phyloP scores from a whole-genome alignment of 2,888 invertebrate species.

The Lasioglossum lativentre region DNA sequence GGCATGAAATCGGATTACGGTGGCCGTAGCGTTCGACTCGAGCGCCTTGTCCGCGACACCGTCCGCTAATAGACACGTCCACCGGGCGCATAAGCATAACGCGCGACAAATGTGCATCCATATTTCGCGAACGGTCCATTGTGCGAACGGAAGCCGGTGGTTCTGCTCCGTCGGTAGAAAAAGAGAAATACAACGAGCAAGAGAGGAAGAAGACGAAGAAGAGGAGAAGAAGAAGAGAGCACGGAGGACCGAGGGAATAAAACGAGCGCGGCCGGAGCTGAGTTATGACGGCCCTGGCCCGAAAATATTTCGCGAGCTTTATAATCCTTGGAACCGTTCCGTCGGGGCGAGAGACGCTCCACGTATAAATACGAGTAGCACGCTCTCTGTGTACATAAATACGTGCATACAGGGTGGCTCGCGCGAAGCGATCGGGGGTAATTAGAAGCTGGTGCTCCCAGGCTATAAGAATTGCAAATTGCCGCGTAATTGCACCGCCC shows the following conservation, averaged over 20 bases:
- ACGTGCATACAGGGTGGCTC: conserved; percentile 22
- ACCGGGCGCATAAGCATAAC: conserved; percentile 49
- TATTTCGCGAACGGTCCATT: conserved; percentile 63
- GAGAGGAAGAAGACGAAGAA: conserved; percentile 21
- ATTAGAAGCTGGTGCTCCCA: not conserved
- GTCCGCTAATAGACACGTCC: conserved; percentile 56
- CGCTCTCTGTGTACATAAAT: conserved; percentile 48
- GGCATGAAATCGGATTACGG: conserved; percentile 39
- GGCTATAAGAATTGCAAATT: conserved; percentile 9
- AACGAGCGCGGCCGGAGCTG: conserved; percentile 60
- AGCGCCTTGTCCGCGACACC: conserved; percentile 33
- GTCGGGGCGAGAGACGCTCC: conserved; percentile 59
- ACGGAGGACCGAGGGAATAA: not conserved
- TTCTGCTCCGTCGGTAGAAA: conserved; percentile 33
- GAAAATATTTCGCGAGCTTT: conserved; percentile 79
- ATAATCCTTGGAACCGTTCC: conserved; percentile 76
- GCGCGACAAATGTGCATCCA: conserved; percentile 64
- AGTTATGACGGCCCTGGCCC: conserved; percentile 78
- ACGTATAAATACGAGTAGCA: conserved; percentile 62
- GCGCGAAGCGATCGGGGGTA: not conserved
- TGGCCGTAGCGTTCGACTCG: not conserved
- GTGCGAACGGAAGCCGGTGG: conserved; percentile 58
- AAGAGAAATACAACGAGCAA: not conserved
- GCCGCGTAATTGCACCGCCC: not conserved
- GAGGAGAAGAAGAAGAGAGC: conserved; percentile 58